Conservation (phyloP, 2,113 vertebrate species). For the Mus spicilegus region DNA sequence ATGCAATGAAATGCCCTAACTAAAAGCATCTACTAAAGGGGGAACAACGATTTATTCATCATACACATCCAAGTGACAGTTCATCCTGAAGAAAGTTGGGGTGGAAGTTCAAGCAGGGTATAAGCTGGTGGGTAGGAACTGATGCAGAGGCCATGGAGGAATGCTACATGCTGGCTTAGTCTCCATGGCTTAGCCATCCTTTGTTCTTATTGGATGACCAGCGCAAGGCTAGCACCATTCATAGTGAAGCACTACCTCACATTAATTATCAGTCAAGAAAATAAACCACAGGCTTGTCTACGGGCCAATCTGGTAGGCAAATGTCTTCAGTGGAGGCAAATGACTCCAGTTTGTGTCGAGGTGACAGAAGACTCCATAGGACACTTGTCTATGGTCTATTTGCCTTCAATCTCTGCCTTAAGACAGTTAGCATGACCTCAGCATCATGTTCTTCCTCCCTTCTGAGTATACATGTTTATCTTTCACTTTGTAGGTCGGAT, state of each 20-base stretch:
- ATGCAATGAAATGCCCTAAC: background rate
- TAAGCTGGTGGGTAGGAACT: background rate
- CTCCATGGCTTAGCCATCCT: background rate
- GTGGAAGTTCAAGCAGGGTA: background rate
- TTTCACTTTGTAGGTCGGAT: slow-evolving; percentile 15
- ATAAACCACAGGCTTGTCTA: background rate
- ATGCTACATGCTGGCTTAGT: background rate
- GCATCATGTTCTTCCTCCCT: slow-evolving; percentile 1
- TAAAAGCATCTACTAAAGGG: background rate
- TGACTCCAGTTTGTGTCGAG: background rate
- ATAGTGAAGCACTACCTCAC: background rate
- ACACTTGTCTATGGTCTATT: background rate
- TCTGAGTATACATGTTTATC: background rate
- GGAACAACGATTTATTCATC: background rate
- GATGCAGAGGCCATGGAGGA: background rate
- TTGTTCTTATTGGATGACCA: background rate
- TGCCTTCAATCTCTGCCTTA: background rate
- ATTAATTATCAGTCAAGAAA: background rate
- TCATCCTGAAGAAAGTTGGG: background rate
- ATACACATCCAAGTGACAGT: background rate
- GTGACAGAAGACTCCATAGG: background rate
- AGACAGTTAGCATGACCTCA: slow-evolving; percentile 13
- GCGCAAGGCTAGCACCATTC: background rate
- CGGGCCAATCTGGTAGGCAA: background rate
- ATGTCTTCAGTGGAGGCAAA: background rate